Conservation (phyloP, 2,888 invertebrate genomes). For the Geotrupes spiniger region DNA sequence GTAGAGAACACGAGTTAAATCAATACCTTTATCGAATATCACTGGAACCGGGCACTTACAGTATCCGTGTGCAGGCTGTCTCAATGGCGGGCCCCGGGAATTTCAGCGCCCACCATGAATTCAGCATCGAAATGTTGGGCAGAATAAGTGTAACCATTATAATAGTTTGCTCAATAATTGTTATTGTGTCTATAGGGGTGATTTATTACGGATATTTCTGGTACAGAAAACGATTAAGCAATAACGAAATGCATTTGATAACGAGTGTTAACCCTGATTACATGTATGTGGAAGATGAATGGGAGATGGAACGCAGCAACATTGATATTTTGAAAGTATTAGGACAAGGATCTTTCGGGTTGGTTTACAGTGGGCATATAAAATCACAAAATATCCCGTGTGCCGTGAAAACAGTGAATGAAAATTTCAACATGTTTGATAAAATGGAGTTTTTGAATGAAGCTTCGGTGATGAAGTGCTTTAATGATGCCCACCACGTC, state of each 20-base stretch:
- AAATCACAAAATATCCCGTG: slow-evolving; percentile 50
- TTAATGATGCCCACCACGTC: slow-evolving; percentile 63
- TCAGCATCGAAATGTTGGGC: slow-evolving; percentile 19
- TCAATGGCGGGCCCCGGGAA: slow-evolving; percentile 58
- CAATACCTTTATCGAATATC: slow-evolving; percentile 37
- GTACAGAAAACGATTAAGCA: slow-evolving; percentile 38
- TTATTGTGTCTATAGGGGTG: slow-evolving; percentile 24
- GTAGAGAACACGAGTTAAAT: slow-evolving; percentile 35
- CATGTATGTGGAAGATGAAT: slow-evolving; percentile 64
- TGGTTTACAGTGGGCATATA: slow-evolving; percentile 63
- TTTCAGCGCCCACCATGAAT: slow-evolving; percentile 16
- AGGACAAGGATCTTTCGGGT: slow-evolving; percentile 73
- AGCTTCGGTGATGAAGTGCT: slow-evolving; percentile 71
- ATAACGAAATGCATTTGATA: slow-evolving; percentile 50
- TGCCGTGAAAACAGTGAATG: slow-evolving; percentile 65
- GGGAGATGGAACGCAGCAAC: slow-evolving; percentile 65
- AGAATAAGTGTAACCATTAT: slow-evolving; percentile 8
- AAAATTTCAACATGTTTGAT: slow-evolving; percentile 56
- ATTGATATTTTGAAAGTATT: slow-evolving; percentile 57
- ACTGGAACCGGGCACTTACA: slow-evolving; percentile 58
- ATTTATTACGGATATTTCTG: slow-evolving; percentile 33
- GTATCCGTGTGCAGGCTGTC: slow-evolving; percentile 57
- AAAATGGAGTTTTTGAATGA: slow-evolving; percentile 66
- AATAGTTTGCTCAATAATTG: slow-evolving; percentile 12
- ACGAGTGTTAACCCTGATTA: slow-evolving; percentile 67